Evolutionary conservation across 2,888 invertebrate species (phyloP), one percentile per base, ranked within the genome.

Genomic region (Nomada flava): DNA sequence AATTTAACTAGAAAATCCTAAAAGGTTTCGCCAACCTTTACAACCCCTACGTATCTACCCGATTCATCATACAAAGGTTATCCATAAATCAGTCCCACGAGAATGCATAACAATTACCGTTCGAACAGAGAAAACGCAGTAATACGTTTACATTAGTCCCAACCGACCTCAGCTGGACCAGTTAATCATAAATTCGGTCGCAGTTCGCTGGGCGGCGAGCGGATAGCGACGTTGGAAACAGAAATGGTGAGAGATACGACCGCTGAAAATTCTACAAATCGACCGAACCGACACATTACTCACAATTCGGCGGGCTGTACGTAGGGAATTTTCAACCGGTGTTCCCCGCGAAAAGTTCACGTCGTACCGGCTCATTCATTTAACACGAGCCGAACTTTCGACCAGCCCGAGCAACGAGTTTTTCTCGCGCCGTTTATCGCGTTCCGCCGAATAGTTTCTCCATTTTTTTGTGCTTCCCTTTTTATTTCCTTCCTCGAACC

Each of bases 221-320:
- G 20, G 44, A 36, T 2, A 67, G 20, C 62, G 42, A 36, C 44
- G 64, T 65, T 59, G 11, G 29, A n/a, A 65, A 63, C 52, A 23
- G 44, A 13, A 50, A 74, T 10, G 50, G 55, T 18, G 29, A 7
- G 36, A 62, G 13, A 29, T 69, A 65, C 69, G 44, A 68, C 55
- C 57, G 52, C 15, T 44, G 69, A 53, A 67, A 74, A 67, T 81
- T 62, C 67, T 67, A 70, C 42, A 52, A 60, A 47, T 52, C 52
- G 23, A 60, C 47, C 59, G 67, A 63, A 83, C 80, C 78, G 81
- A 81, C 82, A 82, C 88, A 90, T 91, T 89, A 89, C 88, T 91
- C 88, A 90, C 86, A 85, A 83, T 80, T 81, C 75, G 78, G 62
- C 68, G 36, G 79, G 79, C 68, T 85, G 82, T 80, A 76, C 67